Evolutionary conservation across 2,113 vertebrate genomes (phyloP).

Genomic region (Formicarius rufipectus): DNA sequence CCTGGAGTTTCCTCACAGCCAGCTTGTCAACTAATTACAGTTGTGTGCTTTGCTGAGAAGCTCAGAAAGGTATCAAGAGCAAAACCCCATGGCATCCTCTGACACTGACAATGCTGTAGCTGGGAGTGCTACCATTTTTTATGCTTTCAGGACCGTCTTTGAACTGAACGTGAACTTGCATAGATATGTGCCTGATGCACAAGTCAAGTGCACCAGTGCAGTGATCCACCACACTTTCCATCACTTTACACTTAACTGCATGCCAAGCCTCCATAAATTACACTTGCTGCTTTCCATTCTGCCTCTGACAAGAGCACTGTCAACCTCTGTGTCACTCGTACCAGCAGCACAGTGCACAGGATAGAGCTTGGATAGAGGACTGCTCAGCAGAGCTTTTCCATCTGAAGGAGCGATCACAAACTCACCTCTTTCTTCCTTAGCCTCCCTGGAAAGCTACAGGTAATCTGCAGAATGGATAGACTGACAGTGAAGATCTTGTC

Average conservation of each 20-base stretch:
- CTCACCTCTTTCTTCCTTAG: not conserved
- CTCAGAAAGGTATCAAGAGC: constrained; percentile 20
- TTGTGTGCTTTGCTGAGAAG: not conserved
- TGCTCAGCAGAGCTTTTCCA: not conserved
- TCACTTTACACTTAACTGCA: constrained; percentile 66
- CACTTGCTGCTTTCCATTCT: constrained; percentile 25
- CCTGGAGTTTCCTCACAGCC: not conserved
- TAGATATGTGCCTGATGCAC: constrained; percentile 42
- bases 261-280: constrained; percentile 66
- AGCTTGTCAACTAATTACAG: constrained; percentile 36
- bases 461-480: not conserved
- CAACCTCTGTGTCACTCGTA: not conserved
- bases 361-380: not conserved
- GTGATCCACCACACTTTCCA: constrained; percentile 63
- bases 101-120: not conserved
- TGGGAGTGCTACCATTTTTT: constrained; percentile 17
- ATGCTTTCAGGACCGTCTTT: constrained; percentile 39
- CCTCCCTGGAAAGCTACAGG: not conserved
- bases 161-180: constrained; percentile 54
- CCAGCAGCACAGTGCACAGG: accelerated
- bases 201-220: constrained; percentile 63
- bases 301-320: not conserved
- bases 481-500: not conserved
- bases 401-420: not conserved
- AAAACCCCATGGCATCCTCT: constrained; percentile 29